Base-by-base conservation (phyloP, 92 coral and sea anemone species). In the Epizoanthus fatuus region DNA sequence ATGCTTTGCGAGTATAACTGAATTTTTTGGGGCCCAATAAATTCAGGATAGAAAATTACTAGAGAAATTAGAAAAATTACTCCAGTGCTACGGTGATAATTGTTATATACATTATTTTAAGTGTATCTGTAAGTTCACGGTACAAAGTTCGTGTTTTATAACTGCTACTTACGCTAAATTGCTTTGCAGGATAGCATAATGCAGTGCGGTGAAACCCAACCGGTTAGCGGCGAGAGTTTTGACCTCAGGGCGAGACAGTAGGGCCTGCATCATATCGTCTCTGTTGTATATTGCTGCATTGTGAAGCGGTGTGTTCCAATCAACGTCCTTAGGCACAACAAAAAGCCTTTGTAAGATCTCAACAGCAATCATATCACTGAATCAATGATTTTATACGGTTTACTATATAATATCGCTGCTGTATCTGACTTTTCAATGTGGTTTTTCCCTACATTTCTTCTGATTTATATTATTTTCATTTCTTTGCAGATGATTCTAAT, bases 241-340 rank as follows among this genome's bases (percentile, higher is more conserved):
- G 67, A 75, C 49, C 81, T 75, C 81, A 37, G 81, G 81, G 11
- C 81, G 81, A 15, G 38, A 75, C 44, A 75, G n/a, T 8, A 74
- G 64, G 2, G 49, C 15, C 7, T 53, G 79, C 62, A 74, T 54
- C 63, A 74, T 74, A 60, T 74, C 79, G 12, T 52, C 79, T 74
- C 79, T 53, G 79, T 54, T 51, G 79, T 35, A 52, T 25, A 17
- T 74, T 19, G 79, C 79, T 7, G 40, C 64, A 29, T 74, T 63
- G 37, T 74, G 79, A 29, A 74, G 79, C 16, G 79, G 79, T 52
- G 79, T 32, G 32, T 74, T 74, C 79, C 79, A 74, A 7, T 74
- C 54, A 5, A 74, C 63, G 63, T 74, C 58, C 79, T 74, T 10
- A 14, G 14, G 25, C 13, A 53, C 16, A 74, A 74, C 15, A 54